Conservation (phyloP, 2,888 invertebrate species). For the Lithosia quadra region DNA sequence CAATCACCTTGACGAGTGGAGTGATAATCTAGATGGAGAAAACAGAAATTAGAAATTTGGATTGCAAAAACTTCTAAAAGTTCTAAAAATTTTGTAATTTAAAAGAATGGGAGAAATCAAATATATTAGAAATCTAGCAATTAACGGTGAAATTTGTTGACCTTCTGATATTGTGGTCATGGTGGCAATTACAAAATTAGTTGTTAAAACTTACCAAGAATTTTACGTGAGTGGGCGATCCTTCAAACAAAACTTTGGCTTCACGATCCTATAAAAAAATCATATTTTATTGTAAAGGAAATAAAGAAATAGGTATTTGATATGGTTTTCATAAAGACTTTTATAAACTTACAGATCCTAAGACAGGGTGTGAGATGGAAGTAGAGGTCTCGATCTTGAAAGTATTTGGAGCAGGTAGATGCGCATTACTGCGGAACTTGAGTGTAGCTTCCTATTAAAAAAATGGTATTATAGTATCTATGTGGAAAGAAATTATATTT, state of each 20-base stretch:
- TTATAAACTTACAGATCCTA: slow-evolving; percentile 70
- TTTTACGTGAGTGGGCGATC: slow-evolving; percentile 71
- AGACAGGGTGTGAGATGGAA: slow-evolving; percentile 66
- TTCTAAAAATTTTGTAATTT: too few relatives aligned
- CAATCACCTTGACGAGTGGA: slow-evolving; percentile 85
- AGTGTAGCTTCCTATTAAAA: slow-evolving; percentile 69
- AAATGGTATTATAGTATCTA: neutral
- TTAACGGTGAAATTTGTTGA: too few relatives aligned
- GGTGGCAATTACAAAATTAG: too few relatives aligned
- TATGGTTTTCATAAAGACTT: neutral
- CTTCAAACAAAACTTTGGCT: slow-evolving; percentile 71
- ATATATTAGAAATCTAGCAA: neutral
- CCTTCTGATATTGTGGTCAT: too few relatives aligned
- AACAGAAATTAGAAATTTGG: neutral
- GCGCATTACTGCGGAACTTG: slow-evolving; percentile 64
- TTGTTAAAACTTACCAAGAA: slow-evolving; percentile 67
- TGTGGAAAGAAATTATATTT: too few relatives aligned
- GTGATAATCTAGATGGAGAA: slow-evolving; percentile 65
- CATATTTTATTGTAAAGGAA: slow-evolving; percentile 9
- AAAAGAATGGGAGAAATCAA: neutral
- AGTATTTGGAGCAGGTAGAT: slow-evolving; percentile 63
- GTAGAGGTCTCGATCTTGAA: slow-evolving; percentile 72
- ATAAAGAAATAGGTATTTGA: slow-evolving; percentile 57
- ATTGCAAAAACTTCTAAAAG: neutral
- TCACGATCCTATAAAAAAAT: slow-evolving; percentile 72